Base-by-base conservation (phyloP, 92 coral and sea anemone species). In the Porites evermanni region DNA sequence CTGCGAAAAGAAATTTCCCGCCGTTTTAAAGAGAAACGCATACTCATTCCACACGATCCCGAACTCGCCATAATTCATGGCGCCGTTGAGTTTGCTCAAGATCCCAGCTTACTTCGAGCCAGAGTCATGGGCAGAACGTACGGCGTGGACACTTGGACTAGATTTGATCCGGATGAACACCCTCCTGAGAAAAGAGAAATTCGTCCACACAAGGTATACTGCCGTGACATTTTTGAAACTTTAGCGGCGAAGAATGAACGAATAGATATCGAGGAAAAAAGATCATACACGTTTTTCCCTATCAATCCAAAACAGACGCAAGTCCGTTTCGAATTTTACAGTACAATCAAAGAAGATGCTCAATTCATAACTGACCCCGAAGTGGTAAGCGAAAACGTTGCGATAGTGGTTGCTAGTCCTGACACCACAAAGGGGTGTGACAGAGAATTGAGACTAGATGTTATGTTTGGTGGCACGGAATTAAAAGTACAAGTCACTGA, bases 41-140 rank as follows among this genome's bases (percentile, higher is more conserved):
- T 86, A 7, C 77, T 86, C 21, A 78, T 79, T 11, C 89, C 89
- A 6, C 67, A 70, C 18, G 78, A 86, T 12, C 89, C 89, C 38
- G 72, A 86, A 19, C 89, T 86, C 50, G 89, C 89, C 60, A 86
- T 86, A n/a, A 86, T 86, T 32, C 81, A 67, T 53, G 89, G 89
- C 16, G 89, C 89, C 18, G 79, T 86, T 0, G 51, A 76, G 53
- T 86, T 76, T 72, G 89, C 89, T 26, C 81, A 58, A 68, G 81
- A 86, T 20, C 89, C 89, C 18, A 79, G 63, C 47, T 53, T 67
- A 50, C 84, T 86, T 10, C 60, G 77, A 19, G 82, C 84, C 23
- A 78, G 89, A 53, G 26, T 86, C 44, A 70, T 86, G 79, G 89
- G 89, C 32, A 86, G 58, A 60, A 86, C 84, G 0, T 86, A 86